phyloP scores from a whole-genome alignment of 2,797 vertebrate genomes.

The Columba guinea region DNA sequence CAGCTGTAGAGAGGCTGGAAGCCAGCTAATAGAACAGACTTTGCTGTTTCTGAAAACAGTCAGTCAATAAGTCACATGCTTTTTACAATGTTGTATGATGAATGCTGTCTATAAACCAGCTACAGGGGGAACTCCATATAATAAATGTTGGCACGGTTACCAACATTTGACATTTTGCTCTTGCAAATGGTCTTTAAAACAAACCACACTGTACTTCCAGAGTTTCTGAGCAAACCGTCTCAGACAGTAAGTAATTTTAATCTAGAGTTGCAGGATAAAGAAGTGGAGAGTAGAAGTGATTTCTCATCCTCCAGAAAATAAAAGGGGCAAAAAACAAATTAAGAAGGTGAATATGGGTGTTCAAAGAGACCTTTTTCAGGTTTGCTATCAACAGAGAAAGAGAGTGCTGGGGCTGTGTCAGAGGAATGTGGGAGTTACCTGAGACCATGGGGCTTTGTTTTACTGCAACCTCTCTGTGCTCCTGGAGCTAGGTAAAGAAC shows the following conservation, averaged over 20 bases:
- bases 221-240: background rate
- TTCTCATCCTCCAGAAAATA: background rate
- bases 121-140: background rate
- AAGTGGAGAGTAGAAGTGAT: background rate
- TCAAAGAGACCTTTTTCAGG: background rate
- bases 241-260: background rate
- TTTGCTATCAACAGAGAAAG: background rate
- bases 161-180: background rate
- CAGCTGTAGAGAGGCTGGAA: background rate
- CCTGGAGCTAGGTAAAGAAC: background rate
- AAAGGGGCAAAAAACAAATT: background rate
- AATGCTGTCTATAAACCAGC: background rate
- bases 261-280: background rate
- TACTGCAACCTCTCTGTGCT: background rate
- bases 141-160: background rate
- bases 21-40: background rate
- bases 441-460: background rate
- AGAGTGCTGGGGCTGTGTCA: background rate
- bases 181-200: background rate
- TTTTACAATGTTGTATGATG: background rate
- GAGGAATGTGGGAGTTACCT: background rate
- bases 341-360: background rate
- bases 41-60: slow-evolving; percentile 4
- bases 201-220: background rate
- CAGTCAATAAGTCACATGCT: background rate